Conservation (phyloP, 2,888 invertebrate genomes). For the Idaea dimidiata region DNA sequence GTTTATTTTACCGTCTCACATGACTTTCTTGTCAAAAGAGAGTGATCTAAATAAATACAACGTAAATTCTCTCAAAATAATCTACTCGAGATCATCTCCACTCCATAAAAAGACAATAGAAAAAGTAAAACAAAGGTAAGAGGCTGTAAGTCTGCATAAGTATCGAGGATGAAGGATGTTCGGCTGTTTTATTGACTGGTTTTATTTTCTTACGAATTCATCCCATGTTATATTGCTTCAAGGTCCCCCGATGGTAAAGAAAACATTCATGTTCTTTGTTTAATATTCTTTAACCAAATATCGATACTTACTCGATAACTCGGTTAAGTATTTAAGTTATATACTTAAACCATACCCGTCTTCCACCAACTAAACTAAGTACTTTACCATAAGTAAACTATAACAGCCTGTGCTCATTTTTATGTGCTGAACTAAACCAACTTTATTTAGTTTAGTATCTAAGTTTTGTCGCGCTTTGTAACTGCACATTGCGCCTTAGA, state of each 20-base stretch:
- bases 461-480: no score
- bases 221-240: constrained; percentile 5
- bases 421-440: no score
- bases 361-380: no score
- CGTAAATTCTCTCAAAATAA: constrained; percentile 52
- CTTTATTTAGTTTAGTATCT: no score
- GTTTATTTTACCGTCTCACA: constrained; percentile 49
- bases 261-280: background rate
- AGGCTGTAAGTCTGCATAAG: constrained; percentile 18
- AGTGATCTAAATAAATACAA: constrained; percentile 40
- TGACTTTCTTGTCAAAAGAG: constrained; percentile 48
- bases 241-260: background rate
- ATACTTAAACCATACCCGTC: no score
- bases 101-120: constrained; percentile 57
- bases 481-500: no score
- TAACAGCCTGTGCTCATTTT: no score
- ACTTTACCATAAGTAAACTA: no score
- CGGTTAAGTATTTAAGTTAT: background rate
- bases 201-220: constrained; percentile 16
- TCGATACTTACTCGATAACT: background rate
- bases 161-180: constrained; percentile 20
- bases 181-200: constrained; percentile 23
- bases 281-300: background rate
- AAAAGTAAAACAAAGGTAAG: constrained; percentile 53
- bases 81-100: constrained; percentile 58